Base-by-base conservation (phyloP, 2,113 vertebrate species). In the Lathamus discolor region DNA sequence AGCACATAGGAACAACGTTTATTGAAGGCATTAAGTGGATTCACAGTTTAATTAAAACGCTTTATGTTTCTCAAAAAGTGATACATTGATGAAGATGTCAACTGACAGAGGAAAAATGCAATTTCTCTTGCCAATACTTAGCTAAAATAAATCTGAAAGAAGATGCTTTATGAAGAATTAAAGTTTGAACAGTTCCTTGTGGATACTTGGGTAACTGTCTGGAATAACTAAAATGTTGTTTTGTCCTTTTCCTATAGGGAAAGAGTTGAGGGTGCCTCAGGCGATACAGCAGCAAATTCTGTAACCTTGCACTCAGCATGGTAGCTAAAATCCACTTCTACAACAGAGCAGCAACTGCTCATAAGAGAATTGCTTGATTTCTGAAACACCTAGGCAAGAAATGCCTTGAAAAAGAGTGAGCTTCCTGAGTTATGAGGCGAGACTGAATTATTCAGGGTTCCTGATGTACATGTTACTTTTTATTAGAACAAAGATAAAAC, bases 221-320 rank as follows among this genome's bases (percentile, higher is more conserved):
- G 67, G 74, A 96, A 93, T 89, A 93, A 82, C 73, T 83, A 63
- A 83, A 84, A 85, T n/a, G 59, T 75, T 96, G 66, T 89, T 97
- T 89, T 94, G 88, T 93, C 91, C 67, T 89, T 83, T 77, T 79
- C 70, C 74, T 41, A 77, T 35, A 74, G 83, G 82, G 73, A 84
- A 93, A 39, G 86, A 88, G 74, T 70, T 3, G 27, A 84, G 66
- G 52, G 31, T 75, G 95, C 95, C 93, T 94, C 73, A 76, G 95
- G 96, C 95, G 62, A 95, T 96, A 96, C 95, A 93, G 82, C 51
- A 92, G 88, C 88, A 79, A 93, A 90, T 78, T 84, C 81, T 89
- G 88, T 92, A 95, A 79, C 95, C 93, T 69, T 90, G 95, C 73
- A 69, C 92, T 94, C 93, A 84, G 88, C 91, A n/a, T 63, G 90